A percentile compares a stretch with the other conserved stretches of the same genome.
Evolutionary conservation across 2,113 vertebrate genomes (phyloP).

Genomic region (Coregonus clupeaformis): DNA sequence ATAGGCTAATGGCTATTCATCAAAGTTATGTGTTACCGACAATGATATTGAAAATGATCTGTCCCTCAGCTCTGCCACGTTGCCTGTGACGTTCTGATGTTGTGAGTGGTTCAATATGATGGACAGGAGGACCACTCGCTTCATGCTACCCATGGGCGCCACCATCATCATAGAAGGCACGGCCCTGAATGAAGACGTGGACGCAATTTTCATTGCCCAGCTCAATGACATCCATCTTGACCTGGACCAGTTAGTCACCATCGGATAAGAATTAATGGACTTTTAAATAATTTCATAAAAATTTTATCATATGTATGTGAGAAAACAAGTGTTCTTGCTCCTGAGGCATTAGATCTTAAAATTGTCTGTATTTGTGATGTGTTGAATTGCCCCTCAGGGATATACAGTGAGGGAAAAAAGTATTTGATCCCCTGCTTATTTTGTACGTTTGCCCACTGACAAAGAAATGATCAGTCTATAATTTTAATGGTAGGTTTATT

Average conservation of each 20-base stretch:
- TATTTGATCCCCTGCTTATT: too few species aligned
- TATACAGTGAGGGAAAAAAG: too few species aligned
- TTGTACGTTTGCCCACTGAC: too few species aligned
- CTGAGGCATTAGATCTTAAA: not conserved
- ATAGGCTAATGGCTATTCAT: too few species aligned
- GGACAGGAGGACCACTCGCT: too few species aligned
- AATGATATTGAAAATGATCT: not conserved
- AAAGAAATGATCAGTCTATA: too few species aligned
- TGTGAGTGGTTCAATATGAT: slow-evolving; percentile 79
- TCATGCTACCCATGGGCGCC: too few species aligned
- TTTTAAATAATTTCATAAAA: not conserved
- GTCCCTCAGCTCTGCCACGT: slow-evolving; percentile 77
- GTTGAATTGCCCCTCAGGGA: not conserved
- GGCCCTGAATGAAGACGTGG: too few species aligned
- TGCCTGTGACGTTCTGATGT: slow-evolving; percentile 83
- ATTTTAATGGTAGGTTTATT: too few species aligned
- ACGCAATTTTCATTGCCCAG: slow-evolving; percentile 83
- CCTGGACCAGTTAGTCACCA: slow-evolving; percentile 77
- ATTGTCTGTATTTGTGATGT: not conserved
- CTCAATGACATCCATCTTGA: slow-evolving; percentile 74
- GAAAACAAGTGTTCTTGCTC: not conserved
- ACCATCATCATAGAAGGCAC: too few species aligned
- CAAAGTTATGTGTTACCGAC: too few species aligned
- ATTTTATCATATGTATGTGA: not conserved
- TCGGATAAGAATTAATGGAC: slow-evolving; percentile 67